Evolutionary conservation across 1,140 invertebrate species (phyloP), one percentile per base, ranked within the genome.

Genomic region (Pseudomyrmex flavicornis): DNA sequence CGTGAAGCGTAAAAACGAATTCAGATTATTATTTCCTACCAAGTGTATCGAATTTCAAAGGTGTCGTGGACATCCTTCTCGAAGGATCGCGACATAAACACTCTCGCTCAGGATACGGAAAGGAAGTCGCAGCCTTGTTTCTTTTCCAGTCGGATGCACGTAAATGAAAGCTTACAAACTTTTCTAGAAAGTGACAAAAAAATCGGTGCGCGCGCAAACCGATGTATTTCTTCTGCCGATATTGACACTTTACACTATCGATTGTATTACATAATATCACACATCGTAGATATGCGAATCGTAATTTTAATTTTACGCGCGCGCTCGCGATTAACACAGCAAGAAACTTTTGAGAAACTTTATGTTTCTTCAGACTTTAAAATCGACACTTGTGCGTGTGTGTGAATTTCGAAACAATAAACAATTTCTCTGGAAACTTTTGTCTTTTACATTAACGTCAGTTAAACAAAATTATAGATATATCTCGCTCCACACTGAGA

Each of bases 61-160:
- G 90, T 46, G 83, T 89, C 69, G 89, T 88, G 79, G 91, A 52
- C 91, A 91, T 91, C 46, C 62, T 88, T n/a, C 44, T 61, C 10
- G 44, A 48, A 63, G 58, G 13, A 22, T 20, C n/a, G n/a, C 58
- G 7, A 46, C 69, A 85, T 82, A 76, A n/a, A 77, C 44, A 17
- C 17, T 17, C 73, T 74, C 66, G 15, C 54, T 76, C 20, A 12
- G 46, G 15, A 52, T 52, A 52, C 50, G 12, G 9, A 50, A 74
- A 46, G 35, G 8, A 56, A n/a, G 4, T 46, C 0, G 7, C 10
- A 13, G 35, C 3, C 2, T 58, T 10, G 50, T 69, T 17, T 9
- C 17, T 13, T 48, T 12, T 10, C 3, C 2, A 46, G 61, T 52
- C 13, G 3, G 1, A 12, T 1, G 1, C 10, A 7, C 15, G 35